Conservation (phyloP, 1,140 invertebrate genomes). For the Zaprionus camerounensis region DNA sequence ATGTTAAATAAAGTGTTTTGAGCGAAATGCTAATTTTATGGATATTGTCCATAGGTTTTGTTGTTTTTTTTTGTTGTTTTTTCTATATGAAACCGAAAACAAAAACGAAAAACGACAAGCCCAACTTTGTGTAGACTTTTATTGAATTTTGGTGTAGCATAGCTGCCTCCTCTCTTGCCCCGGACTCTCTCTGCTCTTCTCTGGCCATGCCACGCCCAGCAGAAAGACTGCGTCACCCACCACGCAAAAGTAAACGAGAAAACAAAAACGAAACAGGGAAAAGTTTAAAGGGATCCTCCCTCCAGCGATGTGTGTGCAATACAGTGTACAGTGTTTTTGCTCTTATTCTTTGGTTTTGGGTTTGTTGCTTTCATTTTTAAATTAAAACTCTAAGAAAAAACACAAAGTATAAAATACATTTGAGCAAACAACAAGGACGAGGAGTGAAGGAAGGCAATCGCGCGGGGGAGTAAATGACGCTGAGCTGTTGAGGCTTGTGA, state of each 20-base stretch:
- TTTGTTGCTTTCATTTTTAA: slow-evolving; percentile 61
- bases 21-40: slow-evolving; percentile 67
- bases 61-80: not conserved
- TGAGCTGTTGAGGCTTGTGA: slow-evolving; percentile 9
- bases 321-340: slow-evolving; percentile 29
- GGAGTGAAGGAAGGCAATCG: not conserved
- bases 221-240: slow-evolving; percentile 23
- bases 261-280: slow-evolving; percentile 42
- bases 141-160: slow-evolving; percentile 59
- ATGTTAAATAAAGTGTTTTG: slow-evolving; percentile 59
- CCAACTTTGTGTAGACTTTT: slow-evolving; percentile 59
- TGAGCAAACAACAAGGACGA: slow-evolving; percentile 36
- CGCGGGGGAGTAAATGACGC: not conserved
- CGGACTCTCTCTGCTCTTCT: not conserved
- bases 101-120: slow-evolving; percentile 48
- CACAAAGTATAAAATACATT: slow-evolving; percentile 52
- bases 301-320: slow-evolving; percentile 30
- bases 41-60: slow-evolving; percentile 58
- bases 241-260: slow-evolving; percentile 44
- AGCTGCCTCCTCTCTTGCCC: not conserved
- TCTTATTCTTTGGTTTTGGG: slow-evolving; percentile 29
- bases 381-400: slow-evolving; percentile 57
- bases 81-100: slow-evolving; percentile 39
- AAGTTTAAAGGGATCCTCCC: slow-evolving; percentile 61
- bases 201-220: not conserved